Evolutionary conservation across 2,797 vertebrate genomes (phyloP), one percentile per base, ranked within the genome.

Genomic region (Thamnophis elegans): DNA sequence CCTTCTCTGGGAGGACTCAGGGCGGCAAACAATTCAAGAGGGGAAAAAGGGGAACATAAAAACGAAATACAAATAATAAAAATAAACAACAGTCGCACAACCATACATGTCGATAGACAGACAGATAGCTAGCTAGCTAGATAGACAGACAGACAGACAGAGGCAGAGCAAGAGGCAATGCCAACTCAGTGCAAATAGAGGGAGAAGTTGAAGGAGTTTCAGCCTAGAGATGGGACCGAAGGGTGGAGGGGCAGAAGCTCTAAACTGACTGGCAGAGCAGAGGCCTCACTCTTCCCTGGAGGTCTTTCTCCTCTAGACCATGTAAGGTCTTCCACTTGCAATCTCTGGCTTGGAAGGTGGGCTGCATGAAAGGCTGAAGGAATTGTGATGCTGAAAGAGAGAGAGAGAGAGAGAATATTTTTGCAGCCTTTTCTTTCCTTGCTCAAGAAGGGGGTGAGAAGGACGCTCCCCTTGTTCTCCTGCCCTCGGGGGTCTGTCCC

Each of bases 271-370:
- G n/a, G 16, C 32, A 36, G 68, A 73, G 68, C 32, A 42, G 68
- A 36, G n/a, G 36, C 16, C 6, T 20, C 2, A 0, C 16, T 20
- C 65, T 32, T 1, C 7, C 16, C 7, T 0, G 2, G 32, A 20
- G 18, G 8, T 36, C 8, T 14, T 18, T 18, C 65, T 73, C n/a
- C 5, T 16, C 65, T 65, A 73, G 65, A 7, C 65, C 32, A 3
- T 4, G 8, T 16, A 16, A 16, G 32, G 10, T 42, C 62, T 78
- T 20, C 68, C 18, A 22, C 18, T 42, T 22, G 68, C 18, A 11
- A 22, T 20, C 8, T 20, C 16, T 10, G 68, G 18, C 18, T 36
- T 9, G 18, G 4, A 78, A 20, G 68, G 18, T 7, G 18, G 8
- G 68, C 68, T 78, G 32, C 3, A 4, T 10, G 32, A 36, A 78